A percentile compares a stretch with the other conserved stretches of the same genome.
Evolutionary conservation across 1,140 invertebrate genomes (phyloP).

Genomic region (Caerostris extrusa): DNA sequence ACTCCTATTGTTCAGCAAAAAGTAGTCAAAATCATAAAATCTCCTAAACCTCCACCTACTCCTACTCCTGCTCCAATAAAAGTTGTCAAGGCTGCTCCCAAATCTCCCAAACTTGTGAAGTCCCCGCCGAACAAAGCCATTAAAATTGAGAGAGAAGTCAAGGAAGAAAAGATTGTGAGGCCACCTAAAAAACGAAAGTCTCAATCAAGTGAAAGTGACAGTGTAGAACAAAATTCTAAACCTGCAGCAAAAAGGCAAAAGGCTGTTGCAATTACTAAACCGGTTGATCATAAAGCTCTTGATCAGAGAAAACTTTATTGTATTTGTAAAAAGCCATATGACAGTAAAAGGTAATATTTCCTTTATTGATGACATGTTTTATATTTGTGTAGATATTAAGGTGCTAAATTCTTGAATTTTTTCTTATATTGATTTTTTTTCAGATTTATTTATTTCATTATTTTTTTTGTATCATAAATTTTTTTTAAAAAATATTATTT

Average conservation of each 20-base stretch:
- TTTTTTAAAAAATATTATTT: no score
- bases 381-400: no score
- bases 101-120: constrained; percentile 39
- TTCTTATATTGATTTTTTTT: no score
- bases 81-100: background rate
- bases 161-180: constrained; percentile 59
- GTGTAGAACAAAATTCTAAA: constrained; percentile 35
- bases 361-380: background rate
- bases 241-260: constrained; percentile 62
- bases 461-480: no score
- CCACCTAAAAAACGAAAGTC: constrained; percentile 78
- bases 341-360: constrained; percentile 97
- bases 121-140: background rate
- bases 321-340: constrained; percentile 96
- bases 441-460: no score
- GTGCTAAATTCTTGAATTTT: no score
- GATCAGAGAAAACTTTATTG: constrained; percentile 91
- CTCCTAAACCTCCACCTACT: constrained; percentile 6
- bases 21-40: constrained; percentile 15
- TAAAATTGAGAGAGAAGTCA: constrained; percentile 51
- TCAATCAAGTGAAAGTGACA: constrained; percentile 72
- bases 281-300: constrained; percentile 59
- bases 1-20: constrained; percentile 47
- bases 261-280: constrained; percentile 26
- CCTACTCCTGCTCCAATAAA: background rate